Evolutionary conservation across 2,888 invertebrate genomes (phyloP), one percentile per base, ranked within the genome.

Genomic region (Dryobota labecula): DNA sequence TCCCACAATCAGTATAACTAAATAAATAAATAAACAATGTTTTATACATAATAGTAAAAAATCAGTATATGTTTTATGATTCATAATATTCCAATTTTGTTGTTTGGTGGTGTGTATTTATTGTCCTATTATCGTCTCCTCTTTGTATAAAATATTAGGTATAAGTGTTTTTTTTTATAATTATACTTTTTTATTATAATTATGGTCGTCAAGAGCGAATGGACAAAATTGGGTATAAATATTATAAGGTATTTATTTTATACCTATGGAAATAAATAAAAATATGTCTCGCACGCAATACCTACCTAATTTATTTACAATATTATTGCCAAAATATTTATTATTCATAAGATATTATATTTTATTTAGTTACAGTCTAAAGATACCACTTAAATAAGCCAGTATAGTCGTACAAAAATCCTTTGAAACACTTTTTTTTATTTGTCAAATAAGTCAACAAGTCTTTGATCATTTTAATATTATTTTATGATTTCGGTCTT

Each of bases 331-430:
- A 57, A 65, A 43, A 73, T 53, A 74, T 30, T 38, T 57, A 41
- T 49, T 13, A 24, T 38, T 13, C 2, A 5, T 57, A 36, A 61
- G 7, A 41, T 63, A 36, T 47, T 15, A 41, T 68, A 7, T 38
- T 41, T 47, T n/a, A 38, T 64, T 18, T 30, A 41, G 24, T 27
- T 13, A n/a, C 15, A 27, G 27, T 8, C 15, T n/a, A 30, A 36
- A n/a, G 1, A 63, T n/a, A 33, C 15, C 1, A n/a, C 9, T 24
- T 33, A 5, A 43, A 27, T 47, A 30, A 30, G 41, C 7, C 64
- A 49, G n/a, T 43, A 38, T 56, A 47, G 33, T 49, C 20, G 41
- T 73, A 47, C 64, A 73, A 73, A 56, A 72, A 43, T 27, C 11
- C 15, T 63, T 72, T 41, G 38, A 47, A 72, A 33, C 0, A 24